Evolutionary conservation across 1,140 invertebrate genomes (phyloP).

Genomic region (Euwallacea fornicatus): DNA sequence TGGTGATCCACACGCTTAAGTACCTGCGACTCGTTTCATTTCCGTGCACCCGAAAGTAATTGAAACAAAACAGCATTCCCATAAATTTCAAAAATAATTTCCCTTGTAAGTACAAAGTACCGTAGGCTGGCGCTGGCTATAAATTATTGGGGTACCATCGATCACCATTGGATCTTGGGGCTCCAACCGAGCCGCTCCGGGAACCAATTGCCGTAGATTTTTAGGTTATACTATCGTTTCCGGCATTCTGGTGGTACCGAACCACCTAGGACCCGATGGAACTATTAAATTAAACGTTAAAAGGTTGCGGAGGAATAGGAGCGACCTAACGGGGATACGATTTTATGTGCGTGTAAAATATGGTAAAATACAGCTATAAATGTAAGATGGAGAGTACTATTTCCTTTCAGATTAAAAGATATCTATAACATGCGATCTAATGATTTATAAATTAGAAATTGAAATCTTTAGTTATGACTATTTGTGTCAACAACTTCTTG

Average conservation of each 20-base stretch:
- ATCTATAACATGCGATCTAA: not conserved
- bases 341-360: not conserved
- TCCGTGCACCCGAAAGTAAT: not conserved
- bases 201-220: not conserved
- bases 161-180: constrained; percentile 5
- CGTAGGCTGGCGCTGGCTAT: not conserved
- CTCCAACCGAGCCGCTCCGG: not conserved
- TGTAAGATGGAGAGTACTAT: not conserved
- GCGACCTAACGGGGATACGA: not conserved
- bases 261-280: constrained; percentile 1
- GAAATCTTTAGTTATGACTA: too few species aligned
- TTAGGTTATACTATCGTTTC: constrained; percentile 3
- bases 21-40: not conserved
- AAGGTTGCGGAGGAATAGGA: not conserved
- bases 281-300: not conserved
- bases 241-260: constrained; percentile 10
- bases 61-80: not conserved
- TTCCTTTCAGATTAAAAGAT: not conserved
- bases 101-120: not conserved
- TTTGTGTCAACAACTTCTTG: too few species aligned
- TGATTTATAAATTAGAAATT: not conserved
- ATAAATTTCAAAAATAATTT: constrained; percentile 3
- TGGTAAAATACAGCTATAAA: not conserved
- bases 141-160: constrained; percentile 3
- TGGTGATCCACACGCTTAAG: not conserved